phyloP scores from a whole-genome alignment of 2,888 invertebrate genomes.

The Cynaeus angustus region DNA sequence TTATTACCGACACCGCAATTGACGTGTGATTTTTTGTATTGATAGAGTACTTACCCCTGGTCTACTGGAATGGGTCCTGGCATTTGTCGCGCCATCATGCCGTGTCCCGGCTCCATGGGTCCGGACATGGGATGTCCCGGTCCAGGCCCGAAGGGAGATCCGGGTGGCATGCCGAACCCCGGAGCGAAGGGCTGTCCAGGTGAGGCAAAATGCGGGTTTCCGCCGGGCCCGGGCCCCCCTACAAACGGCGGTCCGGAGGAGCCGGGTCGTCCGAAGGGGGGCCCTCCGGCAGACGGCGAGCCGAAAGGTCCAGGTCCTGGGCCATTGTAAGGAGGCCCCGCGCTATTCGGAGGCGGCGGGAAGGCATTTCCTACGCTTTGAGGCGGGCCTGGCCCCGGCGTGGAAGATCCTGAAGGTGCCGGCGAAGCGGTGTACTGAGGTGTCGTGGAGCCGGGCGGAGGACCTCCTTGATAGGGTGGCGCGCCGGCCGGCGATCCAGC shows the following conservation, averaged over 20 bases:
- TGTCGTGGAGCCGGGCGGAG: conserved; percentile 83
- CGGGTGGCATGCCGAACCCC: conserved; percentile 81
- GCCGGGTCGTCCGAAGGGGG: conserved; percentile 78
- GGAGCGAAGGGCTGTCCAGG: conserved; percentile 76
- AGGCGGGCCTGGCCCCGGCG: conserved; percentile 79
- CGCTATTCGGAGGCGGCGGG: conserved; percentile 76
- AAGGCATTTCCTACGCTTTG: conserved; percentile 74
- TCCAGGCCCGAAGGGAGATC: conserved; percentile 82
- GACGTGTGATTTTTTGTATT: no score
- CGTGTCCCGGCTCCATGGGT: conserved; percentile 78
- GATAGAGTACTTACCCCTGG: conserved; percentile 78
- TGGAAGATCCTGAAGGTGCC: conserved; percentile 87
- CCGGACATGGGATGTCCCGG: conserved; percentile 77
- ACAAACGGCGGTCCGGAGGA: conserved; percentile 83
- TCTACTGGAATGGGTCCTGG: conserved; percentile 86
- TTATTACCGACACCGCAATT: no score
- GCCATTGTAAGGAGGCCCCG: conserved; percentile 79
- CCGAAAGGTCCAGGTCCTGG: conserved; percentile 80
- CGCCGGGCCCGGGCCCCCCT: conserved; percentile 78
- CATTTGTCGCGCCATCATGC: conserved; percentile 77
- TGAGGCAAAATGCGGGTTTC: conserved; percentile 80
- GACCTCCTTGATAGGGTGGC: conserved; percentile 80
- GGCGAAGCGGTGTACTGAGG: conserved; percentile 92
- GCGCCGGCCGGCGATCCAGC: conserved; percentile 85
- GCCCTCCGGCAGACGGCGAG: conserved; percentile 78